Evolutionary conservation across 2,113 vertebrate species (phyloP), one percentile per base, ranked within the genome.

Genomic region (Onychorhynchus coronatus): DNA sequence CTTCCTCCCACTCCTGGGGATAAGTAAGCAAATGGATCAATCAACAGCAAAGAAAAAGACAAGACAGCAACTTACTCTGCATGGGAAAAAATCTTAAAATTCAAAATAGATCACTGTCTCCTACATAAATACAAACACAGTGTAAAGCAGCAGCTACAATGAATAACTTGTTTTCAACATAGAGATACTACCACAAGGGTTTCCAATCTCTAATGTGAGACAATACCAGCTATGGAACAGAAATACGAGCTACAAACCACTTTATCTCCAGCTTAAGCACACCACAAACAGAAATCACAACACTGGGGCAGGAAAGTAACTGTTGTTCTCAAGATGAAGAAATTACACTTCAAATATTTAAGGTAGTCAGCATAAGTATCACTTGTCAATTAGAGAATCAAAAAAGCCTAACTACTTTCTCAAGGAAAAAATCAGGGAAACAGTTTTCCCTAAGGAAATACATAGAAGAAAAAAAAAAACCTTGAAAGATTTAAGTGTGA

Each of bases 21-120:
- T 89, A 93, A 91, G 73, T 47, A 95, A 88, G 52, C 85, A 97
- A 91, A 96, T 11, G 87, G 61, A 96, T 92, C 83, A 94, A 73
- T 96, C 85, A 93, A 72, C 52, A 33, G 70, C 92, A 85, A 93
- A 96, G 85, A 96, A 97, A 94, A 95, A 95, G 90, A 97, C 80
- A 92, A 92, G 91, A 95, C 61, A 91, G 83, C 66, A 95, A 92
- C 72, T 89, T 79, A 68, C 81, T 97, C 85, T 96, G 85, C 94
- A 97, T 92, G 81, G 79, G 89, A 97, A 97, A 82, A 97, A 96
- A 70, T 96, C 91, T 95, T 87, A 95, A 97, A 97, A 97, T 97
- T 97, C 93, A 94, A 95, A 95, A 97, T 82, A 96, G 70, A 94
- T 97, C 77, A 93, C 59, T 82, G 93, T 96, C 76, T 94, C 56